A percentile compares a stretch with the other conserved stretches of the same genome.
These are phyloP conservation scores for Synergus itoensis DNA, from an alignment of 2,888 invertebrate genomes.

Conservation along the genomic window DNA sequence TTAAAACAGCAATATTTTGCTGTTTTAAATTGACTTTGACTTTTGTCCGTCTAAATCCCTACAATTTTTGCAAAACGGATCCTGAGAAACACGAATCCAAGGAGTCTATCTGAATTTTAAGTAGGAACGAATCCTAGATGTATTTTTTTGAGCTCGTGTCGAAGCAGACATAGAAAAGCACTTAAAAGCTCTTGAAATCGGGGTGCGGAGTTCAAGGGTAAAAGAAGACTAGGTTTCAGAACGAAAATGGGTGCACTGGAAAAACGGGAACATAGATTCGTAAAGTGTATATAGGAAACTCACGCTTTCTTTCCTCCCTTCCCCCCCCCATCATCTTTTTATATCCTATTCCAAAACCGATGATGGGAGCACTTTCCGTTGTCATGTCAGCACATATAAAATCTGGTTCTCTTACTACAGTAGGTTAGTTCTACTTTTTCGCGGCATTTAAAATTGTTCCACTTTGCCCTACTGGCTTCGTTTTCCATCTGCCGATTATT, in stretches of 20 bases:
- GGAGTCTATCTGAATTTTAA: background rate
- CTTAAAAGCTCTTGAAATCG: slow-evolving; percentile 50
- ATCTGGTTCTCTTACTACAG: slow-evolving; percentile 46
- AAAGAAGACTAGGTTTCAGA: slow-evolving; percentile 11
- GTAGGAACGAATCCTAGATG: background rate
- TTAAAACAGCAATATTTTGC: no score
- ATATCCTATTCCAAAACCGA: slow-evolving; percentile 25
- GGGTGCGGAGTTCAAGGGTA: slow-evolving; percentile 43
- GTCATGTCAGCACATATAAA: slow-evolving; percentile 46
- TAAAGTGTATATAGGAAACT: slow-evolving; percentile 35
- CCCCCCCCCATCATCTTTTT: slow-evolving; percentile 24
- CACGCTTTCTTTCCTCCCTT: slow-evolving; percentile 16
- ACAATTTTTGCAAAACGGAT: background rate
- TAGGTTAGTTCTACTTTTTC: slow-evolving; percentile 46
- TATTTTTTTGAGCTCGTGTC: slow-evolving; percentile 14
- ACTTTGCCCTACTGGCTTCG: slow-evolving; percentile 41
- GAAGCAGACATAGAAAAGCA: slow-evolving; percentile 54
- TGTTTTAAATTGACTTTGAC: no score
- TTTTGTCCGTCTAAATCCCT: no score
- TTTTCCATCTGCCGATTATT: slow-evolving; percentile 45
- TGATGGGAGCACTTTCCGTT: slow-evolving; percentile 45
- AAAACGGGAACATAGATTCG: slow-evolving; percentile 48
- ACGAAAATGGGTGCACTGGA: slow-evolving; percentile 21
- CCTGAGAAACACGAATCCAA: background rate
- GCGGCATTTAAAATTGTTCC: slow-evolving; percentile 45